phyloP scores from a whole-genome alignment of 1,140 invertebrate genomes.

The Batillaria attramentaria region DNA sequence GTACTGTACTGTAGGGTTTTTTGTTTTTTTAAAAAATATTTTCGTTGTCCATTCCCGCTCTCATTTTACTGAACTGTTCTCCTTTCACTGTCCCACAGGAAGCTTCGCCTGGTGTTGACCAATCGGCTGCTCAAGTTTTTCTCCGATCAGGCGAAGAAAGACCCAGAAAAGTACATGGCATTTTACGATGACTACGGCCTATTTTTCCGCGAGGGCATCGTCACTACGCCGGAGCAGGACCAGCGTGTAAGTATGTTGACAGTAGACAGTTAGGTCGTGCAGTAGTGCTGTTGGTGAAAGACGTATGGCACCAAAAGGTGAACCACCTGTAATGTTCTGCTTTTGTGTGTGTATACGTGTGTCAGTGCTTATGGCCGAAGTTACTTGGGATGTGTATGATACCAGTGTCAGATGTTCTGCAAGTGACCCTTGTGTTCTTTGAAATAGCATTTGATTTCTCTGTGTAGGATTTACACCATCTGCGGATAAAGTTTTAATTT shows the following conservation, averaged over 20 bases:
- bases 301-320: too few species aligned
- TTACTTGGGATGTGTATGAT: too few species aligned
- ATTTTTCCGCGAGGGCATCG: constrained; percentile 96
- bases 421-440: too few species aligned
- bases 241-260: constrained; percentile 80
- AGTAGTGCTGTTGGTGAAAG: background rate
- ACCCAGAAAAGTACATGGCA: constrained; percentile 84
- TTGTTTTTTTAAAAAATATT: too few species aligned
- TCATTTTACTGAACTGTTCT: too few species aligned
- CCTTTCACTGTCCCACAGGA: constrained; percentile 51
- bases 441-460: too few species aligned
- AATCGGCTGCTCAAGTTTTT: constrained; percentile 89
- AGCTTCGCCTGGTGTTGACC: constrained; percentile 86
- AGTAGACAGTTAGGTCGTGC: background rate
- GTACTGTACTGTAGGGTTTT: too few species aligned
- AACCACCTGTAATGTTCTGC: too few species aligned
- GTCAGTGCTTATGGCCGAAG: background rate
- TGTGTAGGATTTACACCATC: too few species aligned
- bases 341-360: constrained; percentile 3
- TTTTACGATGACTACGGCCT: constrained; percentile 95
- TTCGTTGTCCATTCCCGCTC: too few species aligned
- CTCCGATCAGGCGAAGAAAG: constrained; percentile 87
- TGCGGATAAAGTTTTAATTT: too few species aligned
- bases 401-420: too few species aligned
- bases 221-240: constrained; percentile 83